Percentiles rank a stretch among this genome's conserved stretches.
These are phyloP conservation scores for Diadema setosum DNA, from an alignment of 35 echinoderm and acorn worm species.

Conservation along the genomic window DNA sequence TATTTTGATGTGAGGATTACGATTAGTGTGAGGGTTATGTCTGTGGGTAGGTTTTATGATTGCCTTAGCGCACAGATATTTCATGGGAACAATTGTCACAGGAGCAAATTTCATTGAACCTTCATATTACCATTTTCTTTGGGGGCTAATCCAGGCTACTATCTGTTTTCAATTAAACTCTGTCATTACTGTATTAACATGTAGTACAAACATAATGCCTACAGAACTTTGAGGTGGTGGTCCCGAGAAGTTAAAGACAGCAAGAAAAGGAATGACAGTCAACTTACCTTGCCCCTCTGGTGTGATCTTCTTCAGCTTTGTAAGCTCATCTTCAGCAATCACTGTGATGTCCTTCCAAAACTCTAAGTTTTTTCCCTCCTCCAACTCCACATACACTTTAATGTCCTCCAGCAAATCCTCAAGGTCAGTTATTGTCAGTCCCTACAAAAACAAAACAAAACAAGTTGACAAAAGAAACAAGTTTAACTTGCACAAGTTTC, in stretches of 20 bases:
- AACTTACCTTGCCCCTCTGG: slow-evolving; percentile 75
- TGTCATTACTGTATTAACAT: too few species aligned
- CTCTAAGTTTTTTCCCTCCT: slow-evolving; percentile 81
- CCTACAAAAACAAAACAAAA: slow-evolving; percentile 17
- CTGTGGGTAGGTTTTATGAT: too few species aligned
- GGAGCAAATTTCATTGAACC: too few species aligned
- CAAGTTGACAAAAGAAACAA: neutral
- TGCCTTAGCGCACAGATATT: too few species aligned
- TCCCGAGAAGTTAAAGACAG: neutral
- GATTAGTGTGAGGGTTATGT: too few species aligned
- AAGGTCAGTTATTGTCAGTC: slow-evolving; percentile 79
- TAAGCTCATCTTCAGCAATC: slow-evolving; percentile 91
- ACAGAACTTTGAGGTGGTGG: too few species aligned
- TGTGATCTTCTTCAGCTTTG: slow-evolving; percentile 89
- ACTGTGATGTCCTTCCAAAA: slow-evolving; percentile 97
- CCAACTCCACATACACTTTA: slow-evolving; percentile 88
- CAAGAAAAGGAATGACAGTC: neutral
- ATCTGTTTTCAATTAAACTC: too few species aligned
- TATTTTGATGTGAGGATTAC: too few species aligned
- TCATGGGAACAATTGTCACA: too few species aligned
- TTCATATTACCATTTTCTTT: too few species aligned
- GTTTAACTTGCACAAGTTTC: neutral
- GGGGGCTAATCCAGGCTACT: too few species aligned
- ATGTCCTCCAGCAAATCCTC: slow-evolving; percentile 97
- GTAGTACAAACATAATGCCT: too few species aligned